A percentile compares a stretch with the other conserved stretches of the same genome.
phyloP scores from a whole-genome alignment of 2,888 invertebrate species.

The Calameuta filiformis region DNA sequence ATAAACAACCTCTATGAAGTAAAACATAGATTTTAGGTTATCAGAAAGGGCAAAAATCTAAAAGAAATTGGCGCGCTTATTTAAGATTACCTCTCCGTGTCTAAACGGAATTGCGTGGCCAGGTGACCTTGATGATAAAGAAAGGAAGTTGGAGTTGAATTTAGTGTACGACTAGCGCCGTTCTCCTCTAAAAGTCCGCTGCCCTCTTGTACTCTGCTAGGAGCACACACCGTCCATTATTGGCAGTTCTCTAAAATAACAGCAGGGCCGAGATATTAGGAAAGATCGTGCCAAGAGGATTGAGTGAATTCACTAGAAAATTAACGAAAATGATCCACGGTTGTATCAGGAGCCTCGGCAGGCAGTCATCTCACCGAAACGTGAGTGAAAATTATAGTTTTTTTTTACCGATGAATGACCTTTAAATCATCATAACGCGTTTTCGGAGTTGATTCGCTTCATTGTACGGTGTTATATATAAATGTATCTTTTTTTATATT shows the following conservation, averaged over 20 bases:
- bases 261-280: conserved; percentile 6
- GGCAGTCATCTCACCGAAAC: conserved; percentile 62
- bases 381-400: conserved; percentile 62
- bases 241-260: neutral
- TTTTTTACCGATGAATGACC: conserved; percentile 47
- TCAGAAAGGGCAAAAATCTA: neutral
- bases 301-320: neutral
- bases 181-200: conserved; percentile 36
- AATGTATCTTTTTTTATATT: conserved; percentile 42
- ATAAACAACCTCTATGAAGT: neutral
- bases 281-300: conserved; percentile 12
- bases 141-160: neutral
- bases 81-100: neutral
- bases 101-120: neutral
- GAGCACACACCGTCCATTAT: neutral
- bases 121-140: neutral
- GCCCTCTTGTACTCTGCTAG: conserved; percentile 7
- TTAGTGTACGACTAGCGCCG: neutral
- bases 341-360: conserved; percentile 63
- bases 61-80: neutral
- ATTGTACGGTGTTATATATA: conserved; percentile 16
- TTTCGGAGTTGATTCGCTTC: conserved; percentile 3
- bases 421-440: conserved; percentile 36
- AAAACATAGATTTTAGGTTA: neutral
- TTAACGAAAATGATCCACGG: conserved; percentile 64